Base-by-base conservation (phyloP, 1,140 invertebrate genomes). In the Phortica variegata region DNA sequence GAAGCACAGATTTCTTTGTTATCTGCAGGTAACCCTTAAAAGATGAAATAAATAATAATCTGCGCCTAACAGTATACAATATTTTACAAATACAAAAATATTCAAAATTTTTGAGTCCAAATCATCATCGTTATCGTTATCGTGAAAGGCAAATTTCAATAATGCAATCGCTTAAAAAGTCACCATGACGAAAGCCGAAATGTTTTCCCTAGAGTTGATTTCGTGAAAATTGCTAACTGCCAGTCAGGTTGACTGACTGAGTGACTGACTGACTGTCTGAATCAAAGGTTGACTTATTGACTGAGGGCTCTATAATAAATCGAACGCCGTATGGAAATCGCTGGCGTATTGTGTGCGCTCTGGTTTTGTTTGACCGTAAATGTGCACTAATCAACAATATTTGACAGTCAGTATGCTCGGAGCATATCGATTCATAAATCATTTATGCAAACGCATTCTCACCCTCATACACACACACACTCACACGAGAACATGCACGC, bases 401-500 rank as follows among this genome's bases (percentile, higher is more conserved):
- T n/a, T n/a, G n/a, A n/a, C 47, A 49, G 62, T 37, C 62, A 59
- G 60, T 58, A 62, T 63, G 68, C 68, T 66, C 62, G 62, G 58
- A 66, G 56, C 62, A 38, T 50, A 66, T n/a, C n/a, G 61, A 62
- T 66, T 66, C 62, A 66, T 66, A 66, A 66, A 66, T 66, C 62
- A 66, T 66, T 66, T 66, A 66, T 66, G 10, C 5, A 26, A 26
- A n/a, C n/a, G n/a, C n/a, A n/a, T n/a, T n/a, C n/a, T n/a, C n/a
- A n/a, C n/a, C n/a, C n/a, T n/a, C n/a, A n/a, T n/a, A n/a, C n/a
- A 56, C 57, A 62, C 62, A 66, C 66, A 60, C 56, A 54, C 47
- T 37, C 49, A 49, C 43, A 18, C 40, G 18, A 32, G 45, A 23
- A 41, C 47, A 26, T 31, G 41, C 20, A 13, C 7, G 17, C 4